A percentile compares a stretch with the other conserved stretches of the same genome.
These are phyloP conservation scores for Ellobium chinense DNA, from an alignment of 2,888 invertebrate species.

Conservation along the genomic window DNA sequence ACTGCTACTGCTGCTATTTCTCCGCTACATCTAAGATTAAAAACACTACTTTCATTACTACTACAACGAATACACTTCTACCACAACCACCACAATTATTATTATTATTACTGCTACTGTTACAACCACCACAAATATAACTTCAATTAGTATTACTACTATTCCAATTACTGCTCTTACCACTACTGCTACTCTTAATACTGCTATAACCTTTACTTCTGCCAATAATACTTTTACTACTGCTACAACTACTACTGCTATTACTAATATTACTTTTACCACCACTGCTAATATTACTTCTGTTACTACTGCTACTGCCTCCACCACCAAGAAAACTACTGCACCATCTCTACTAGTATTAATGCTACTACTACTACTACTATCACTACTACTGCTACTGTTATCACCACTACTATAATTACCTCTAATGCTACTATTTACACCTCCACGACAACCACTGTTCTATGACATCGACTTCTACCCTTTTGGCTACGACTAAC, in stretches of 20 bases:
- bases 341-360: neutral
- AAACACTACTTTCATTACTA: too few relatives aligned
- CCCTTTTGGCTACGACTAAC: neutral
- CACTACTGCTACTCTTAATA: slow-evolving; percentile 3
- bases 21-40: too few relatives aligned
- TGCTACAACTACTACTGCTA: neutral
- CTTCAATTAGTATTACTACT: slow-evolving; percentile 8
- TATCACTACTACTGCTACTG: slow-evolving; percentile 5
- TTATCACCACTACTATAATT: slow-evolving; percentile 1
- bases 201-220: slow-evolving; percentile 2
- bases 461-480: neutral
- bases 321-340: neutral
- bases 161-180: neutral
- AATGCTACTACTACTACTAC: neutral
- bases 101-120: slow-evolving; percentile 5
- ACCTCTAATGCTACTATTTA: slow-evolving; percentile 1
- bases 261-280: slow-evolving; percentile 4
- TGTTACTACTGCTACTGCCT: neutral
- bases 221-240: slow-evolving; percentile 1
- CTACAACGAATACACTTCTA: too few relatives aligned
- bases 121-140: neutral
- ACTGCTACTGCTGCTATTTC: too few relatives aligned
- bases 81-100: too few relatives aligned
- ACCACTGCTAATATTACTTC: neutral
- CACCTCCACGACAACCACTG: slow-evolving; percentile 1